These are phyloP conservation scores for Polypterus bichir DNA, from an alignment of 2,113 vertebrate genomes.

Conservation along the genomic window DNA sequence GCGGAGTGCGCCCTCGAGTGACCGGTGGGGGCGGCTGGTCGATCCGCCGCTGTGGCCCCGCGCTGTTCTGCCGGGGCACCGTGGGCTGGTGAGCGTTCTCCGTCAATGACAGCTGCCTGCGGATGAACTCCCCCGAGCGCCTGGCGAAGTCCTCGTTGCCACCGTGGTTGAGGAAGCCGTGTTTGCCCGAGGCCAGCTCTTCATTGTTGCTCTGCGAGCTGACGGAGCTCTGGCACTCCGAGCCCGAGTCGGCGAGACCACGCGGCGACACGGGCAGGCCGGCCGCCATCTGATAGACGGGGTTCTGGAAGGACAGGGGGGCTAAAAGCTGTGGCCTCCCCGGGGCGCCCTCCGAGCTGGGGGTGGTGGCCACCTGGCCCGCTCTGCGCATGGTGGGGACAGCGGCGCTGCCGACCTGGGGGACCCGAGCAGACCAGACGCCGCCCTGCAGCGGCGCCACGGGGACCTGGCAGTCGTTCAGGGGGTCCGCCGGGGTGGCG, in stretches of 20 bases:
- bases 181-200: slow-evolving; percentile 56
- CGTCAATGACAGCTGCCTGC: slow-evolving; percentile 75
- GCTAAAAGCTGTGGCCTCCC: slow-evolving; percentile 84
- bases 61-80: slow-evolving; percentile 80
- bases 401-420: slow-evolving; percentile 48
- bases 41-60: slow-evolving; percentile 80
- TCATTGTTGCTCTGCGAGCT: slow-evolving; percentile 97
- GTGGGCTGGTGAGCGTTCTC: slow-evolving; percentile 70
- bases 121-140: slow-evolving; percentile 72
- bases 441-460: slow-evolving; percentile 45
- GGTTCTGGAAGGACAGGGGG: slow-evolving; percentile 93
- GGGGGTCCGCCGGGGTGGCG: slow-evolving; percentile 38
- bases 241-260: slow-evolving; percentile 77
- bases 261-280: slow-evolving; percentile 83
- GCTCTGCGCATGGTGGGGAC: slow-evolving; percentile 69
- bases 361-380: slow-evolving; percentile 65
- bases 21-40: slow-evolving; percentile 75
- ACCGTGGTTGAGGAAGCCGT: slow-evolving; percentile 51
- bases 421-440: slow-evolving; percentile 63
- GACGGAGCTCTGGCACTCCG: slow-evolving; percentile 92
- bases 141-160: slow-evolving; percentile 66
- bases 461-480: slow-evolving; percentile 55
- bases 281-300: slow-evolving; percentile 95
- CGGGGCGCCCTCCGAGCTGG: slow-evolving; percentile 56
- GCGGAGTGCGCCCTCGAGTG: slow-evolving; percentile 72